phyloP scores from a whole-genome alignment of 2,797 vertebrate genomes.

The Gambusia yucatana region DNA sequence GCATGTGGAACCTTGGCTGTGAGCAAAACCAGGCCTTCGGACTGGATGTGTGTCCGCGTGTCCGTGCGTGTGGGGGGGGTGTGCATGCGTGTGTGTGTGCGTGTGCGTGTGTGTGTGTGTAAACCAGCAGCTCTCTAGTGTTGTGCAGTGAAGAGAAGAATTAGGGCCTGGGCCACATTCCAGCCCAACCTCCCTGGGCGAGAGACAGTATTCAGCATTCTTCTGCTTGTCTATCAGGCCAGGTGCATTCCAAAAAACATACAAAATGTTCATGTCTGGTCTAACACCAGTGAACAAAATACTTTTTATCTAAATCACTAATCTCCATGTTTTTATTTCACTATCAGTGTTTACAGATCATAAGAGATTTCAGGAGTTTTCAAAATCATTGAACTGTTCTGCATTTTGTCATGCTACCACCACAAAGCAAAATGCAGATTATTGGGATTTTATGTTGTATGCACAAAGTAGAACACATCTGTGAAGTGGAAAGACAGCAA shows the following conservation, averaged over 20 bases:
- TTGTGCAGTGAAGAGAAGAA: constrained; percentile 75
- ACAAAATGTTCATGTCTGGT: constrained; percentile 31
- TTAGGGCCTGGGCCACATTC: constrained; percentile 81
- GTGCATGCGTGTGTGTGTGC: constrained; percentile 31
- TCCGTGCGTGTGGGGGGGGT: constrained; percentile 39
- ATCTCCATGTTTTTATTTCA: constrained; percentile 7
- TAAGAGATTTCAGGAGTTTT: not conserved
- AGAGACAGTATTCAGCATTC: constrained; percentile 81
- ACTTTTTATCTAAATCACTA: constrained; percentile 10
- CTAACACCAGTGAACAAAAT: constrained; percentile 26
- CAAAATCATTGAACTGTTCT: not conserved
- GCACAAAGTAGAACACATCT: not conserved
- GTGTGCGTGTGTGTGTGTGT: constrained; percentile 28
- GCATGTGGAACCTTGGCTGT: constrained; percentile 54
- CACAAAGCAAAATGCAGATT: not conserved
- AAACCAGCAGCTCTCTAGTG: constrained; percentile 68
- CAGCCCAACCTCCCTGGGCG: constrained; percentile 79
- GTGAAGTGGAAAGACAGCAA: not conserved
- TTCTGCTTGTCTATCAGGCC: constrained; percentile 78
- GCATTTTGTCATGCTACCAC: not conserved
- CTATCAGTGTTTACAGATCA: constrained; percentile 14
- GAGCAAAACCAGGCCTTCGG: constrained; percentile 54
- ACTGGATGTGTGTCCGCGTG: constrained; percentile 38
- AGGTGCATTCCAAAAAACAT: constrained; percentile 80
- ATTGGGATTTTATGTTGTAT: not conserved